Evolutionary conservation across 2,888 invertebrate genomes (phyloP).

Genomic region (Crocallis elinguaria): DNA sequence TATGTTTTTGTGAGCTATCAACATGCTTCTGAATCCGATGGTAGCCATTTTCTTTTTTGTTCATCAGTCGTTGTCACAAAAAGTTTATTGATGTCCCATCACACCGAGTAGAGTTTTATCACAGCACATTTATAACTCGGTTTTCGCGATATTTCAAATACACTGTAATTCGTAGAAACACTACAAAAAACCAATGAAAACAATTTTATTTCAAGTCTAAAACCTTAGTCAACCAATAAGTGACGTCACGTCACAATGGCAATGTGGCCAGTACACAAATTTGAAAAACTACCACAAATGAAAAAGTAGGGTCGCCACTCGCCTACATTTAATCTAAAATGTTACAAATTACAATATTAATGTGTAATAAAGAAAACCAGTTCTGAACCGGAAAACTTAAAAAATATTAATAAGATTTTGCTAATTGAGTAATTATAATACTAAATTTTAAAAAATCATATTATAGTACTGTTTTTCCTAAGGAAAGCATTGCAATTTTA

Average conservation of each 20-base stretch:
- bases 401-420: no score
- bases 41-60: conserved; percentile 79
- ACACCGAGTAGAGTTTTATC: conserved; percentile 65
- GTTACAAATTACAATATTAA: no score
- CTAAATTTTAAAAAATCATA: no score
- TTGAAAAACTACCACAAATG: conserved; percentile 28
- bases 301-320: conserved; percentile 9
- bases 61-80: conserved; percentile 75
- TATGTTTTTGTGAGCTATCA: conserved; percentile 71
- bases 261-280: conserved; percentile 58
- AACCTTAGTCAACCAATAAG: conserved; percentile 75
- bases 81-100: conserved; percentile 70
- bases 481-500: no score
- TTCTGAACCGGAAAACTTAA: no score
- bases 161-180: conserved; percentile 65
- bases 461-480: no score
- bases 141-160: conserved; percentile 59
- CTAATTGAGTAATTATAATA: no score
- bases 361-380: no score
- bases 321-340: no score
- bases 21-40: conserved; percentile 66
- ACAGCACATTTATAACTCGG: conserved; percentile 68
- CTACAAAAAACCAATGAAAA: conserved; percentile 68
- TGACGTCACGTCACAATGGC: conserved; percentile 83
- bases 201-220: conserved; percentile 70